Evolutionary conservation across 2,113 vertebrate genomes (phyloP).

Genomic region (Oryzias celebensis): DNA sequence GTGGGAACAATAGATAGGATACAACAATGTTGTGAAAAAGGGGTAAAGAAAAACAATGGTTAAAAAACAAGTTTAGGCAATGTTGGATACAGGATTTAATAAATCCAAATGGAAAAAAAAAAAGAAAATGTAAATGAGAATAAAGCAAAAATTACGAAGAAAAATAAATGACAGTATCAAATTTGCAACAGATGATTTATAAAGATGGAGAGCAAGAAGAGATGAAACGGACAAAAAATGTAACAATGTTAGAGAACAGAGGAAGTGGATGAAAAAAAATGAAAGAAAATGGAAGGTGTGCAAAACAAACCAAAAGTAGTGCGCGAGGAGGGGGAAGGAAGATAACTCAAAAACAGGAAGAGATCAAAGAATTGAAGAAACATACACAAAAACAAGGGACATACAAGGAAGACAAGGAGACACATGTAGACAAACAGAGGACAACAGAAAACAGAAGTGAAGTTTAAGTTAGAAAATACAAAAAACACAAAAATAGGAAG

Average conservation of each 20-base stretch:
- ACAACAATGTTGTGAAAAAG: slow-evolving; percentile 9
- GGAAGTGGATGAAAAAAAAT: background rate
- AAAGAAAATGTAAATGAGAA: background rate
- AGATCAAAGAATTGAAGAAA: slow-evolving; percentile 39
- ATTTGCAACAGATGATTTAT: background rate
- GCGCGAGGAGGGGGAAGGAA: slow-evolving; percentile 17
- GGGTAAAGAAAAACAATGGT: slow-evolving; percentile 13
- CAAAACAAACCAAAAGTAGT: slow-evolving; percentile 12
- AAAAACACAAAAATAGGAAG: slow-evolving; percentile 22
- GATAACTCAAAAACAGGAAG: slow-evolving; percentile 53
- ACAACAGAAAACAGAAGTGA: slow-evolving; percentile 67
- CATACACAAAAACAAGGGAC: slow-evolving; percentile 33
- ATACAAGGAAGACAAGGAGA: slow-evolving; percentile 50
- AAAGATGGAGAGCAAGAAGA: background rate
- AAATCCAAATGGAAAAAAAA: slow-evolving; percentile 4
- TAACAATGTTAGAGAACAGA: background rate
- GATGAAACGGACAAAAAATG: background rate
- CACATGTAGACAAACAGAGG: slow-evolving; percentile 53
- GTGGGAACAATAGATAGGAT: slow-evolving; percentile 1
- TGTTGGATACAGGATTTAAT: background rate
- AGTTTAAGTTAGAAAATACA: slow-evolving; percentile 65
- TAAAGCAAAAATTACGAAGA: slow-evolving; percentile 5
- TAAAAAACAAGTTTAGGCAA: background rate
- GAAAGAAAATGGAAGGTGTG: slow-evolving; percentile 1
- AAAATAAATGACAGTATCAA: background rate